Percentiles rank a stretch among this genome's conserved stretches.
These are phyloP conservation scores for Tetragnatha versicolor DNA, from an alignment of 1,140 invertebrate species.

Conservation along the genomic window DNA sequence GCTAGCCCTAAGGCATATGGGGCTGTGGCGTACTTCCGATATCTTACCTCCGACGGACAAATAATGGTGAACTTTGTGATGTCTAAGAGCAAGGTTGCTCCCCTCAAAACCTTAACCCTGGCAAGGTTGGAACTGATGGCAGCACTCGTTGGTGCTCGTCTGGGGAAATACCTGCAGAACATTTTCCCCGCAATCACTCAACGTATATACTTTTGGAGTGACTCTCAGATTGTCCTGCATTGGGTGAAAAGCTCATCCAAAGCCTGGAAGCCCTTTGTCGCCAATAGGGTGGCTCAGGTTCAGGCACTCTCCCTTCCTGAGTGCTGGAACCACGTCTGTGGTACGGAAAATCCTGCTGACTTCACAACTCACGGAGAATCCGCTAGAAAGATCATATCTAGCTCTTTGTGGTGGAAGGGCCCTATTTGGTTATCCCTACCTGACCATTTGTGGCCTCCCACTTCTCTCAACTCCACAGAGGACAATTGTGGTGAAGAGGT, in stretches of 20 bases:
- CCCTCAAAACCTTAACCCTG: not conserved
- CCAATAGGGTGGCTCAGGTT: conserved; percentile 62
- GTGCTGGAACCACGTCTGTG: not conserved
- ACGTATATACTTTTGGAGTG: conserved; percentile 57
- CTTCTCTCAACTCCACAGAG: no score
- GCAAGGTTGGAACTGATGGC: not conserved
- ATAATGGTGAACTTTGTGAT: not conserved
- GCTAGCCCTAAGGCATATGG: not conserved
- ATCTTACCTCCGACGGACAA: not conserved
- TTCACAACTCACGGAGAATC: not conserved
- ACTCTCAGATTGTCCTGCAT: conserved; percentile 62
- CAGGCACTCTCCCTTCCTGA: conserved; percentile 14
- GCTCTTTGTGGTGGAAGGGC: not conserved
- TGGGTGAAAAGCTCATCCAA: conserved; percentile 61
- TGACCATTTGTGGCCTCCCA: not conserved
- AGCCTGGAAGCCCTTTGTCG: conserved; percentile 62
- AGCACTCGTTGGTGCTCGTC: not conserved
- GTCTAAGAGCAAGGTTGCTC: not conserved
- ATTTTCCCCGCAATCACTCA: not conserved
- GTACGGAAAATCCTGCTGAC: not conserved
- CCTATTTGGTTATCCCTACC: not conserved
- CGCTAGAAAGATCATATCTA: not conserved
- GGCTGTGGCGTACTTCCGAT: not conserved
- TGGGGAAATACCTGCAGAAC: not conserved
- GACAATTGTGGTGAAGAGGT: not conserved